Conservation (phyloP, 2,888 invertebrate genomes). For the Carabus problematicus region DNA sequence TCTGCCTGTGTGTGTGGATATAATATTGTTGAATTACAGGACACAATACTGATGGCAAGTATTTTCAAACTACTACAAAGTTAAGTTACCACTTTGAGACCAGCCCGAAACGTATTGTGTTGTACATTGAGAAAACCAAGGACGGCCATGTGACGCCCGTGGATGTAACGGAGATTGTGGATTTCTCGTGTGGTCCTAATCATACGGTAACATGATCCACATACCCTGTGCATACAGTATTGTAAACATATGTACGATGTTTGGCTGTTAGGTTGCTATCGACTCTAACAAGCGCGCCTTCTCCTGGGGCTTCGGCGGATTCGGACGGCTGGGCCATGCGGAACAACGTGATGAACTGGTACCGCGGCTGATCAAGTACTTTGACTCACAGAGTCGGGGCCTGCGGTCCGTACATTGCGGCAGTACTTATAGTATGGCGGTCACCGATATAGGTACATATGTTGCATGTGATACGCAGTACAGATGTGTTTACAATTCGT, state of each 20-base stretch:
- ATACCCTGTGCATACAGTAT: background rate
- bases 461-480: too few relatives aligned
- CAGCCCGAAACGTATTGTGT: slow-evolving; percentile 81
- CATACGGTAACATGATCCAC: slow-evolving; percentile 72
- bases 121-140: slow-evolving; percentile 87
- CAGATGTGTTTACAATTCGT: too few relatives aligned
- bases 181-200: slow-evolving; percentile 90
- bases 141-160: slow-evolving; percentile 85
- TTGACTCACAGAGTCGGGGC: slow-evolving; percentile 85
- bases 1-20: background rate
- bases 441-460: slow-evolving; percentile 74
- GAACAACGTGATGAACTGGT: slow-evolving; percentile 90
- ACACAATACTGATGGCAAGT: slow-evolving; percentile 94
- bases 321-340: slow-evolving; percentile 91
- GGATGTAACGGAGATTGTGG: slow-evolving; percentile 85
- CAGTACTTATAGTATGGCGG: slow-evolving; percentile 83
- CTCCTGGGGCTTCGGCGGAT: slow-evolving; percentile 96
- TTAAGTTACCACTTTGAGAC: slow-evolving; percentile 86
- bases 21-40: slow-evolving; percentile 59
- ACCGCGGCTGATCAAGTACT: slow-evolving; percentile 83
- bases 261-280: slow-evolving; percentile 72
- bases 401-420: slow-evolving; percentile 84
- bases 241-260: background rate
- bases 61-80: slow-evolving; percentile 89
- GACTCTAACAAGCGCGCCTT: slow-evolving; percentile 89